Evolutionary conservation across 2,888 invertebrate species (phyloP).

Genomic region (Tenodera sinensis): DNA sequence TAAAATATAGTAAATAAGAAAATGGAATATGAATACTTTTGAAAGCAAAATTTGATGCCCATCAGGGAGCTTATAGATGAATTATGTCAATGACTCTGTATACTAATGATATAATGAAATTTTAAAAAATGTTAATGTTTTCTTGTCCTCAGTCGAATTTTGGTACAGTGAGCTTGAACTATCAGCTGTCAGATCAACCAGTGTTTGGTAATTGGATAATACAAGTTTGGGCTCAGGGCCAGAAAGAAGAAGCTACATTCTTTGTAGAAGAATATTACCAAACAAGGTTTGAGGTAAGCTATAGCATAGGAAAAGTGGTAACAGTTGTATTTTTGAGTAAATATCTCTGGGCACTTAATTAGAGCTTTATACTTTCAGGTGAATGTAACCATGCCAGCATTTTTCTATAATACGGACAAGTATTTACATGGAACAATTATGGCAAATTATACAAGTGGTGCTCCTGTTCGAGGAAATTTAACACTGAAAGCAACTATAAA

Average conservation of each 20-base stretch:
- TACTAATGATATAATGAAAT: neutral
- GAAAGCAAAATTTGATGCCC: neutral
- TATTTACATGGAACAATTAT: constrained; percentile 81
- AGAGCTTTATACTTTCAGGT: constrained; percentile 51
- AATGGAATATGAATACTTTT: too few species aligned
- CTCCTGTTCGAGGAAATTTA: constrained; percentile 84
- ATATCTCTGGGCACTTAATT: neutral
- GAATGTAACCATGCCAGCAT: constrained; percentile 93
- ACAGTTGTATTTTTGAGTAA: neutral
- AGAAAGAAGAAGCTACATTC: constrained; percentile 81
- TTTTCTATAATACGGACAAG: constrained; percentile 83
- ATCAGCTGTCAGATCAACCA: constrained; percentile 87
- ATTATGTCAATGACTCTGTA: neutral
- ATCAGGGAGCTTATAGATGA: neutral
- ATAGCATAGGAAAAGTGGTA: neutral
- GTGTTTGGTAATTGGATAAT: constrained; percentile 90
- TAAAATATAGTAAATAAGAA: too few species aligned
- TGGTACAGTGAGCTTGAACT: constrained; percentile 89
- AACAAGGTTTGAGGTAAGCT: constrained; percentile 77
- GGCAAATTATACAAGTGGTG: constrained; percentile 95
- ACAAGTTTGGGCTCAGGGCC: constrained; percentile 82
- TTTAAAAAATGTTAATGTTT: neutral
- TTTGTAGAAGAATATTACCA: constrained; percentile 93
- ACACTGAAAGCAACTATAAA: constrained; percentile 75
- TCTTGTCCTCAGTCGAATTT: constrained; percentile 64